Evolutionary conservation across 2,888 invertebrate genomes (phyloP).

Genomic region (Trichopria drosophilae): DNA sequence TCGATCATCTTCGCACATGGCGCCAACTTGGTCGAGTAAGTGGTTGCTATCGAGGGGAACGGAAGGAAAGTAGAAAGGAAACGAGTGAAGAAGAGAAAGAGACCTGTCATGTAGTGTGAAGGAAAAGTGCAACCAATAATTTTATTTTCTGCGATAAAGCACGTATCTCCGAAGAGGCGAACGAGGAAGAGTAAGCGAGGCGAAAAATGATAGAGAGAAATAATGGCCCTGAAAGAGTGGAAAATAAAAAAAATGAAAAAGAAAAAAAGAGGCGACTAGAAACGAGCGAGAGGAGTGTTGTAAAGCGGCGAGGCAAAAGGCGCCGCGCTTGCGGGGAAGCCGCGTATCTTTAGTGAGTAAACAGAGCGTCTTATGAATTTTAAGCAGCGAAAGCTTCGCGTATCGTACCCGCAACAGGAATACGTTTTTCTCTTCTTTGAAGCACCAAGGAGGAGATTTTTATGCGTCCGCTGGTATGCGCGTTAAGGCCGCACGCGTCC

Average conservation of each 20-base stretch:
- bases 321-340: conserved; percentile 22
- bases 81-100: conserved; percentile 28
- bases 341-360: conserved; percentile 56
- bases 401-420: no score
- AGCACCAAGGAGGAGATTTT: no score
- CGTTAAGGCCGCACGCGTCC: conserved; percentile 10
- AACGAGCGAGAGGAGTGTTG: conserved; percentile 12
- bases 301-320: conserved; percentile 18
- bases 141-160: conserved; percentile 54
- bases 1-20: no score
- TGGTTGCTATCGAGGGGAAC: no score
- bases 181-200: conserved; percentile 10
- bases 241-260: no score
- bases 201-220: conserved; percentile 7
- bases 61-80: conserved; percentile 17
- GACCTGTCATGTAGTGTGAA: conserved; percentile 18
- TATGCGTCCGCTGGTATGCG: not conserved
- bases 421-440: no score
- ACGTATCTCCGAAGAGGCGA: conserved; percentile 38
- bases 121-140: conserved; percentile 53
- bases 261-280: conserved; percentile 12
- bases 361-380: conserved; percentile 57
- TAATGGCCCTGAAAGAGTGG: no score
- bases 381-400: no score
- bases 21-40: no score